phyloP scores from a whole-genome alignment of 2,113 vertebrate genomes.

The Neolamprologus kungweensis region DNA sequence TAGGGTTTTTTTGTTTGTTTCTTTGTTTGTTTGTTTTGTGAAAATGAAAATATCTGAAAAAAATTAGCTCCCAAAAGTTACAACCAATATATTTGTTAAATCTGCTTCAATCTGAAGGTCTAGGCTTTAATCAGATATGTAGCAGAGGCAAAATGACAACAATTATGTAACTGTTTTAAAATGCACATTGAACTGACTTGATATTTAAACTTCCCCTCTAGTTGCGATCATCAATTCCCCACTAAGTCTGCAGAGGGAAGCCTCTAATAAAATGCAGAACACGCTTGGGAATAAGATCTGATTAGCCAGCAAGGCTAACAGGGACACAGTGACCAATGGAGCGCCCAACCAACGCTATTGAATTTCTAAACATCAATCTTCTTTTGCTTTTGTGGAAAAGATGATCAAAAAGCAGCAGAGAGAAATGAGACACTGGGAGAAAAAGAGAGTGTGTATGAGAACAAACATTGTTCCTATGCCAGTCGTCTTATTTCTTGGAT shows the following conservation, averaged over 20 bases:
- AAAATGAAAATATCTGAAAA: not conserved
- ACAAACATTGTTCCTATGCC: not conserved
- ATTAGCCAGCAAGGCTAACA: conserved; percentile 58
- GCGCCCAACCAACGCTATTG: conserved; percentile 26
- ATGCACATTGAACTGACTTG: not conserved
- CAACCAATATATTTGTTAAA: not conserved
- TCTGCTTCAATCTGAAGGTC: not conserved
- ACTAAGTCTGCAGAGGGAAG: not conserved
- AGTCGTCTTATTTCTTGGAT: not conserved
- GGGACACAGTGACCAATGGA: conserved; percentile 56
- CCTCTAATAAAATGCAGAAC: conserved; percentile 60
- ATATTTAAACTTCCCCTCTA: not conserved
- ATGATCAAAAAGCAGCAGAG: conserved; percentile 41
- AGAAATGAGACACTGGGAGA: not conserved
- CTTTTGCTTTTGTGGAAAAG: conserved; percentile 23
- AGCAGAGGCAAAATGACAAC: not conserved
- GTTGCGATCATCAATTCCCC: conserved; percentile 14
- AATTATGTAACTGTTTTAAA: not conserved
- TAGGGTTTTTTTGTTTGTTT: rapidly evolving
- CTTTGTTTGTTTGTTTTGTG: not conserved
- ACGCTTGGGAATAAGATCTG: conserved; percentile 54
- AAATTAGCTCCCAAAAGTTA: not conserved
- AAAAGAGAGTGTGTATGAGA: not conserved
- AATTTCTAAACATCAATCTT: conserved; percentile 18
- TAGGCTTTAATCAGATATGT: not conserved